phyloP scores from a whole-genome alignment of 2,797 vertebrate genomes.

The Gadopsis marmoratus region DNA sequence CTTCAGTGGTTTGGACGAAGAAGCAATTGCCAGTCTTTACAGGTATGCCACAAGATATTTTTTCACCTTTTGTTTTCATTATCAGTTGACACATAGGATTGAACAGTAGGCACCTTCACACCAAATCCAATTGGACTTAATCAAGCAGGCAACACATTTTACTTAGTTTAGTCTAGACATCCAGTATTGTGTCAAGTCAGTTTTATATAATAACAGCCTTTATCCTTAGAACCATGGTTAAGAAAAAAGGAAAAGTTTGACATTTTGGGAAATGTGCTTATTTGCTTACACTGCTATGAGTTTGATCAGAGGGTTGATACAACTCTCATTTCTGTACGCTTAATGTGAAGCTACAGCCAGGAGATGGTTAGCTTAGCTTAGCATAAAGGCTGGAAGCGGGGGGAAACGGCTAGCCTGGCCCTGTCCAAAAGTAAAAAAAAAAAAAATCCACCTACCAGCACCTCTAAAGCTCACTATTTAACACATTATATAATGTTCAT shows the following conservation, averaged over 20 bases:
- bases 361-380: background rate
- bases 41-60: conserved; percentile 2
- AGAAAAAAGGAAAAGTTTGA: background rate
- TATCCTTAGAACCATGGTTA: background rate
- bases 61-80: conserved; percentile 38
- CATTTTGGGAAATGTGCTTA: background rate
- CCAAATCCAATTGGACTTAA: conserved; percentile 15
- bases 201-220: background rate
- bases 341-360: background rate
- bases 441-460: background rate
- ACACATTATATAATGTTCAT: background rate
- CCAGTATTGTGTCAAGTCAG: conserved; percentile 1
- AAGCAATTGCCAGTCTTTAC: conserved; percentile 42
- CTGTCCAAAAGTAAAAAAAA: no score
- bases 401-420: background rate
- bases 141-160: conserved; percentile 15
- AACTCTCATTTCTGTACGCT: background rate
- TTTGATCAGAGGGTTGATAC: background rate
- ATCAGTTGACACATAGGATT: conserved; percentile 7
- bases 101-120: conserved; percentile 4
- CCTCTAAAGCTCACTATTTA: no score
- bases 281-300: background rate
- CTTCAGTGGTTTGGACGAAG: conserved; percentile 37
- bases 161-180: conserved; percentile 9
- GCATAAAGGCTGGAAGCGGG: background rate